Conservation (phyloP, 2,888 invertebrate genomes). For the Strigamia maritima region DNA sequence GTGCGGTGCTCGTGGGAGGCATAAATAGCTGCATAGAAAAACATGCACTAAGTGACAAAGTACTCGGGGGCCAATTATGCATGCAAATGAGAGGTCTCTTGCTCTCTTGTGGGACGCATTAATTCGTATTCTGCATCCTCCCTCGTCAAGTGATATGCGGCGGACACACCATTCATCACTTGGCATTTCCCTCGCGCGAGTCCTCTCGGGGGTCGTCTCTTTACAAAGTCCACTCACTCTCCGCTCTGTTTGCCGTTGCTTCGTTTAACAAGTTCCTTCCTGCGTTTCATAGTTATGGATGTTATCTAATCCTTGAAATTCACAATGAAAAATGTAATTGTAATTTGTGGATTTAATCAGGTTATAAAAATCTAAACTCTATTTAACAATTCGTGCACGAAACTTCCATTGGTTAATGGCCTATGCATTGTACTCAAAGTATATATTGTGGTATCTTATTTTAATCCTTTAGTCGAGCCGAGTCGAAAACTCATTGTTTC, state of each 20-base stretch:
- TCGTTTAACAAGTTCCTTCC: conserved; percentile 6
- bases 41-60: background rate
- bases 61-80: conserved; percentile 10
- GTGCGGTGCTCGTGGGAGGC: background rate
- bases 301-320: background rate
- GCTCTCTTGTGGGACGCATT: conserved; percentile 15
- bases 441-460: too few species aligned
- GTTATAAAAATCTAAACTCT: too few species aligned
- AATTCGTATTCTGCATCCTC: conserved; percentile 10
- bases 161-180: conserved; percentile 15
- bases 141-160: conserved; percentile 3
- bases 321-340: too few species aligned
- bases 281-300: background rate
- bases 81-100: conserved; percentile 10
- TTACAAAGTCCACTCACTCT: conserved; percentile 10
- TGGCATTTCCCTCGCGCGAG: background rate
- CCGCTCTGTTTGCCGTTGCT: background rate
- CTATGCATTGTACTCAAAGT: too few species aligned
- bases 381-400: too few species aligned
- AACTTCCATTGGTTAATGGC: too few species aligned
- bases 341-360: too few species aligned
- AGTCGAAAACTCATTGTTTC: too few species aligned
- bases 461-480: too few species aligned
- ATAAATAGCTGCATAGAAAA: background rate
- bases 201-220: conserved; percentile 10